These are phyloP conservation scores for Vesta saturnalis DNA, from an alignment of 2,888 invertebrate species.

Conservation along the genomic window DNA sequence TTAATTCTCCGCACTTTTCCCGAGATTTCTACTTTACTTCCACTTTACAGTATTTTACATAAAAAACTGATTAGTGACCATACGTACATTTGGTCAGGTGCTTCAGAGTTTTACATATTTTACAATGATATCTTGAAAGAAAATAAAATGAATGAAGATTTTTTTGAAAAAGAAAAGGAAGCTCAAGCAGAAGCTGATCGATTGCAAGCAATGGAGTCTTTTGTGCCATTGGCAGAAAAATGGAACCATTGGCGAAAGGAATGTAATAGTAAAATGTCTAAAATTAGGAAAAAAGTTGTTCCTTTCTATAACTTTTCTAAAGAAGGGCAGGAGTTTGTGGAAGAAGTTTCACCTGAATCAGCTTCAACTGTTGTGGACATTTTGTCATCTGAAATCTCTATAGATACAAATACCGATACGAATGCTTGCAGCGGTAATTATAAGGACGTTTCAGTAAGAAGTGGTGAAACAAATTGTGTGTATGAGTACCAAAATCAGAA, in stretches of 20 bases:
- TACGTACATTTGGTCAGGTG: background rate
- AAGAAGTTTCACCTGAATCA: background rate
- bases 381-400: no score
- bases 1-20: background rate
- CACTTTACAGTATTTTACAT: background rate
- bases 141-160: background rate
- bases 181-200: background rate
- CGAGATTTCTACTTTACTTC: background rate
- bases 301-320: background rate
- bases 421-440: no score
- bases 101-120: background rate
- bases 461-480: no score
- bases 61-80: background rate
- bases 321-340: background rate
- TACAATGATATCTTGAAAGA: background rate
- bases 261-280: background rate
- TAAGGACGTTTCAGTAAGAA: no score
- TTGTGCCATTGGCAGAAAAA: background rate
- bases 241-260: background rate
- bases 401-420: no score
- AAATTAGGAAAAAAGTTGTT: background rate
- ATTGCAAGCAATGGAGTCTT: background rate
- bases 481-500: no score
- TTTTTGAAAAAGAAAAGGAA: background rate
- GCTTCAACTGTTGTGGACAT: background rate